phyloP scores from a whole-genome alignment of 2,888 invertebrate species.

The Eupithecia insigniata region DNA sequence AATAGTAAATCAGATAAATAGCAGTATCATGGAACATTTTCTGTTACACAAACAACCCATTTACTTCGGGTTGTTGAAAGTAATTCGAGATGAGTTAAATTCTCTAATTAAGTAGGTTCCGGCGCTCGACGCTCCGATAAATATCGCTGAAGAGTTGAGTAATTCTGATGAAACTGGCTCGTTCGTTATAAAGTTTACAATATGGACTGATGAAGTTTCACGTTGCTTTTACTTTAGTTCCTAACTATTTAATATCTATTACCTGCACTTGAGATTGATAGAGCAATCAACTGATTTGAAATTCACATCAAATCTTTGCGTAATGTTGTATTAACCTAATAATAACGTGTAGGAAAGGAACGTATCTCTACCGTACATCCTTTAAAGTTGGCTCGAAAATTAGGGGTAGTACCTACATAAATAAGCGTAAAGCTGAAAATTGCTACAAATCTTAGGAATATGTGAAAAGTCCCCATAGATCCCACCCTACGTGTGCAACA shows the following conservation, averaged over 20 bases:
- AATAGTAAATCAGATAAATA: too few relatives aligned
- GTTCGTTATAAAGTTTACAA: conserved; percentile 13
- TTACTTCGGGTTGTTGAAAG: conserved; percentile 26
- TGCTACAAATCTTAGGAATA: too few relatives aligned
- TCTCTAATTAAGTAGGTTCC: conserved; percentile 22
- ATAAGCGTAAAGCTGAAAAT: too few relatives aligned
- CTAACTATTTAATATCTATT: not conserved
- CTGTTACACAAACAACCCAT: conserved; percentile 22
- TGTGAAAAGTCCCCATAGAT: too few relatives aligned
- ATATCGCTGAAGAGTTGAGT: conserved; percentile 1
- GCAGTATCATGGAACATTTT: conserved; percentile 5
- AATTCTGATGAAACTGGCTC: conserved; percentile 14
- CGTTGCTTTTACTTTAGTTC: not conserved
- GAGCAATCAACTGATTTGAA: not conserved
- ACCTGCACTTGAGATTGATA: not conserved
- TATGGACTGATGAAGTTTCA: not conserved
- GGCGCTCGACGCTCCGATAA: conserved; percentile 16
- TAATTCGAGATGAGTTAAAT: conserved; percentile 28
- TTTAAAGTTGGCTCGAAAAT: too few relatives aligned
- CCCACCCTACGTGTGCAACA: too few relatives aligned
- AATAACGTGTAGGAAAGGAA: too few relatives aligned
- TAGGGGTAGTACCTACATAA: too few relatives aligned
- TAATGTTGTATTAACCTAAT: too few relatives aligned
- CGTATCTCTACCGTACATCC: too few relatives aligned
- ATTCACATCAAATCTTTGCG: too few relatives aligned